Base-by-base conservation (phyloP, 2,888 invertebrate species). In the Acronicta leporina region DNA sequence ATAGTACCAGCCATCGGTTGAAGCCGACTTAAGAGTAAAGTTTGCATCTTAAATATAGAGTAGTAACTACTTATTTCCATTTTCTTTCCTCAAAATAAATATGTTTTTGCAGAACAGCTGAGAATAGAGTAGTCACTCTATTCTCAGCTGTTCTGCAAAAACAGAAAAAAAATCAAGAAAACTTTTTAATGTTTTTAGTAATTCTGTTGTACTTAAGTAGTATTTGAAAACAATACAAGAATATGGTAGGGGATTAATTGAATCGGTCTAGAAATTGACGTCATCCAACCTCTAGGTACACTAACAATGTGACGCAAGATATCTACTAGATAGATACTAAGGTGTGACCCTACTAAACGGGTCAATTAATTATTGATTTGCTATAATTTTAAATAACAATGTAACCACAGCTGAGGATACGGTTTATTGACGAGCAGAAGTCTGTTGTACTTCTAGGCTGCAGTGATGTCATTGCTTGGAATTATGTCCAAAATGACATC, bases 221-320 rank as follows among this genome's bases (percentile, higher is more conserved):
- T 42, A 42, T 42, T 42, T 15, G 4, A 30, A 14, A 30, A 14
- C 14, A 14, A 30, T 14, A 30, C 35, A 33, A 11, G 11, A 63
- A 45, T 30, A 27, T 65, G 14, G 66, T 68, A 73, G 50, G 63
- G 65, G 70, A 52, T 61, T 13, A 56, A 13, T 50, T 55, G 35
- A 43, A 35, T 55, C 54, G 62, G 46, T 50, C 49, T 72, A 64
- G 47, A 38, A 42, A 20, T 56, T 75, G 75, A 75, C 77, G 72
- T 77, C 63, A 77, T 63, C 52, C 46, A 63, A 43, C 46, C 56
- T 58, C 16, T 54, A 58, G 54, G 48, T 61, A 57, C 20, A 41
- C 44, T 46, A 30, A 58, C 38, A 52, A 9, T 57, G 54, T 59
- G 64, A 72, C 65, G 63, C 66, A 52, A 55, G 60, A 60, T 49